Evolutionary conservation across 2,888 invertebrate genomes (phyloP).

Genomic region (Dryococelus australis): DNA sequence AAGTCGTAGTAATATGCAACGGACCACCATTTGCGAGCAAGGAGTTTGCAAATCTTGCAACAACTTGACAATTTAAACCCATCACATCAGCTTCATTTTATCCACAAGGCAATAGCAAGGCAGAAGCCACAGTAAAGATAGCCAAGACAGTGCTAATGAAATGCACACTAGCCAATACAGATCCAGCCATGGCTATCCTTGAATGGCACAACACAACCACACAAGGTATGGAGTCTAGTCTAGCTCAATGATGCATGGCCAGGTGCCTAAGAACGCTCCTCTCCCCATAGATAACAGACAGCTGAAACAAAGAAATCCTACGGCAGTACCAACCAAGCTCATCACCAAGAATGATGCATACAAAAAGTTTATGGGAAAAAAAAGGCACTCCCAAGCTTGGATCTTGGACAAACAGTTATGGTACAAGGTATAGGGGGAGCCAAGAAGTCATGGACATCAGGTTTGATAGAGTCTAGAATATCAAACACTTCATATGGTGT

Average conservation of each 20-base stretch:
- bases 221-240: background rate
- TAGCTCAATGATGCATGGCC: background rate
- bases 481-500: background rate
- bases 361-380: background rate
- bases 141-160: background rate
- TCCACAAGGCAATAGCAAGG: background rate
- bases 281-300: background rate
- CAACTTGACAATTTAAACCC: background rate
- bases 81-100: background rate
- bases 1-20: background rate
- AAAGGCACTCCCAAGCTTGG: background rate
- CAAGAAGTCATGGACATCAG: background rate
- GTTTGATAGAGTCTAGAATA: background rate
- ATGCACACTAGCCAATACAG: background rate
- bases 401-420: background rate
- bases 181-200: background rate
- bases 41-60: background rate
- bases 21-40: conserved; percentile 11
- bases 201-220: conserved; percentile 6
- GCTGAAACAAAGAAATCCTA: background rate
- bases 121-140: background rate
- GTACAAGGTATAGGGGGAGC: background rate
- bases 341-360: background rate
- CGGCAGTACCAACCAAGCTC: background rate
- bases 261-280: background rate